Conservation (phyloP, 1,140 invertebrate genomes). For the Calosoma granatense region DNA sequence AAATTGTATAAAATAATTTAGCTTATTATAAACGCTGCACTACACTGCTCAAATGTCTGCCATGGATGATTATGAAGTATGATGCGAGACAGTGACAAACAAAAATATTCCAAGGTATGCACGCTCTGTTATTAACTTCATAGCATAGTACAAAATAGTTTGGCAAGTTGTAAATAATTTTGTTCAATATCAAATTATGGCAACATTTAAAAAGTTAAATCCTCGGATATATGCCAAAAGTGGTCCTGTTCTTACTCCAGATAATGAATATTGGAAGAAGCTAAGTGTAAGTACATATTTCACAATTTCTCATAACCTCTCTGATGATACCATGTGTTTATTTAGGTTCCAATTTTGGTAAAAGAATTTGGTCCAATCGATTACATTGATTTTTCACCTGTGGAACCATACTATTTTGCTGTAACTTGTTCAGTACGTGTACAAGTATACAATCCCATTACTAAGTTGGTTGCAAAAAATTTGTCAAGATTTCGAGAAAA, state of each 20-base stretch:
- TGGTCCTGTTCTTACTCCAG: conserved; percentile 55
- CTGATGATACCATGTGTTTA: conserved; percentile 23
- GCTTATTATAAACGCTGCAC: no score
- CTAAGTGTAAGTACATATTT: conserved; percentile 50
- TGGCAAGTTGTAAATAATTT: no score
- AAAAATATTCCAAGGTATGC: no score
- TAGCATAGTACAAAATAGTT: no score
- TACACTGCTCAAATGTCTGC: no score
- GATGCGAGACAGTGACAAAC: no score
- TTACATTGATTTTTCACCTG: conserved; percentile 80
- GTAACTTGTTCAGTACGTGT: conserved; percentile 84
- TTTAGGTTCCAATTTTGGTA: conserved; percentile 71
- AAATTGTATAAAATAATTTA: no score
- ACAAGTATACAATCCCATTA: conserved; percentile 85
- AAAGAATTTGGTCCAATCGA: conserved; percentile 90
- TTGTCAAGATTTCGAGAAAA: conserved; percentile 76
- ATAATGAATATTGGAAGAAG: conserved; percentile 78
- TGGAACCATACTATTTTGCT: conserved; percentile 79
- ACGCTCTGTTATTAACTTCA: no score
- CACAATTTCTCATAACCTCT: conserved; percentile 10
- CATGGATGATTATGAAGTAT: no score
- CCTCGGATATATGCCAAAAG: conserved; percentile 57
- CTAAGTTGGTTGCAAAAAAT: conserved; percentile 73
- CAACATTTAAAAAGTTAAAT: conserved; percentile 60
- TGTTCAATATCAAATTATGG: not conserved